Base-by-base conservation (phyloP, 2,113 vertebrate species). In the Dicaeum eximium region DNA sequence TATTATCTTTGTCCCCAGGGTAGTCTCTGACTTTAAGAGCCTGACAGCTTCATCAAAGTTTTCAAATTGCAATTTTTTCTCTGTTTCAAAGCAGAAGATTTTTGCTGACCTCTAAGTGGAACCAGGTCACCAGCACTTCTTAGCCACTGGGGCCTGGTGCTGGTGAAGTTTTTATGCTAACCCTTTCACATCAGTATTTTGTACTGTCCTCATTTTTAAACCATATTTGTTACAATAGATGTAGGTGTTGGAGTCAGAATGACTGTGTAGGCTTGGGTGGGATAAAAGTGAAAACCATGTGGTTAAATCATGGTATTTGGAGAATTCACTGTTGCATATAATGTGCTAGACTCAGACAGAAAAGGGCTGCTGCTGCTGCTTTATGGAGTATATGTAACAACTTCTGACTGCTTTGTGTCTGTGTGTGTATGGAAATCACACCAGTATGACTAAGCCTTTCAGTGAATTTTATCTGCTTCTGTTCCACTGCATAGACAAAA, bases 11-110 rank as follows among this genome's bases (percentile, higher is more conserved):
- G 56, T 97, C 95, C 88, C 93, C n/a, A 86, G 95, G 86, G 93
- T 81, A 82, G 86, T 94, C 69, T 92, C 80, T 97, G 93, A 95
- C 84, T 97, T 96, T 95, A 60, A 94, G 88, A 96, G 86, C 37
- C 92, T 97, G 94, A 97, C 77, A 94, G 78, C 70, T 97, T 96
- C 92, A 98, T 98, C 84, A 91, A 51, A 93, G 33, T 86, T 95
- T 94, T 96, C 73, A 95, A 94, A 93, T 79, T 94, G 22, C 58
- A 48, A 16, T 83, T 82, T 93, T 92, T 90, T 70, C 25, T n/a
- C 45, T 86, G 45, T 96, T 97, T 95, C 38, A 93, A 86, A 95
- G 60, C 56, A 93, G 28, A 73, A 66, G 17, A 86, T 81, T 94
- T 89, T 87, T 91, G 54, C 31, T 87, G 61, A 85, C 45, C 83